Base-by-base conservation (phyloP, 2,113 vertebrate genomes). In the Herpailurus yagouaroundi region DNA sequence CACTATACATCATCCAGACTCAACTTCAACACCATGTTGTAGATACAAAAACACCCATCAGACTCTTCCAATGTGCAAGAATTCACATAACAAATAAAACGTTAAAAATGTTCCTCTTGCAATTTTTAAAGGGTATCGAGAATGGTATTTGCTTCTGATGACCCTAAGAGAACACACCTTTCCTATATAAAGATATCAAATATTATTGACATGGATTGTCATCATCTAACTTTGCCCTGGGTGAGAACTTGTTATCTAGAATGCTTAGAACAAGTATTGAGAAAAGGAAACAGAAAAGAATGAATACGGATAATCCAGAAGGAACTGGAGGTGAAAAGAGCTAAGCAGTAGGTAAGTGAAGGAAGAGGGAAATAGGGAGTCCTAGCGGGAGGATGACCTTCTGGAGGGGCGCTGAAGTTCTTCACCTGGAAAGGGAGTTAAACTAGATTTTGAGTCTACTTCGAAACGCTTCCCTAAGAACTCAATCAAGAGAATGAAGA, bases 1-100 rank as follows among this genome's bases (percentile, higher is more conserved):
- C 91, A 21, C 94, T 77, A 95, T 97, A 95, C 86, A 98, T 98
- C 97, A 97, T 83, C 73, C 19, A 88, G 87, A 48, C 71, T 84
- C 66, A 95, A 97, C 77, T 88, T 92, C 80, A 97, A 97, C 96
- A 97, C 95, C 71, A 19, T 89, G 94, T 91, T 79, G 69, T 77
- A 94, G 97, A 94, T 74, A 96, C 55, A 93, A 97, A 97, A 97
- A 96, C 77, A 95, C 48, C 33, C n/a, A 38, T 95, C 66, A 88
- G 64, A 84, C 36, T 66, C 82, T 95, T 89, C 80, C 11, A 38
- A 5, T 31, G n/a, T 21, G 10, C 33, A 45, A 73, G 57, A 69
- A 93, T 29, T 41, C 80, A 63, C 1, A 57, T 5, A 29, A 81
- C 66, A 76, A 80, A 88, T 25, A 23, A 85, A 48, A 77, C 15